A percentile compares a stretch with the other conserved stretches of the same genome.
These are phyloP conservation scores for Sebastes hubbsi DNA, from an alignment of 2,797 vertebrate species.

Conservation along the genomic window DNA sequence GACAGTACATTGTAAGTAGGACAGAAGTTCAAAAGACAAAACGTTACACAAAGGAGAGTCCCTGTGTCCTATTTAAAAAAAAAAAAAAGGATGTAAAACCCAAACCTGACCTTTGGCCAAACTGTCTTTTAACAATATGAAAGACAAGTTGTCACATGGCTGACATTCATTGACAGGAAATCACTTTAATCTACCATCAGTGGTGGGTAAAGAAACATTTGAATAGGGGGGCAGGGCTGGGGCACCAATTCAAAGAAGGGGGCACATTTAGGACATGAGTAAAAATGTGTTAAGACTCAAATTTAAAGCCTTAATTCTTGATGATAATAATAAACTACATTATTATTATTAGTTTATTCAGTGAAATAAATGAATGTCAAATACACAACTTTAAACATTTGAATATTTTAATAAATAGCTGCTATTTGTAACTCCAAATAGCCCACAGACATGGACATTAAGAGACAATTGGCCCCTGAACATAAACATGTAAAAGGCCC, in stretches of 20 bases:
- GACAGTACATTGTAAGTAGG: background rate
- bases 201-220: background rate
- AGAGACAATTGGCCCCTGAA: background rate
- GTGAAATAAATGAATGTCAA: background rate
- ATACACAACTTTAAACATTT: background rate
- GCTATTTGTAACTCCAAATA: background rate
- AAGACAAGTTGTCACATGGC: background rate
- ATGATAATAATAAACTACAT: background rate
- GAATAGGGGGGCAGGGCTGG: background rate
- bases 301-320: no score
- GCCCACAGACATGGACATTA: background rate
- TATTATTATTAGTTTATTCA: background rate
- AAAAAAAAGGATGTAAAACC: background rate
- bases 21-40: background rate
- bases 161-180: background rate
- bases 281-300: no score
- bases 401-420: background rate
- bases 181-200: background rate
- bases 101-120: background rate
- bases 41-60: background rate
- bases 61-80: background rate
- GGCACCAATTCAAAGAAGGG: background rate
- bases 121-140: background rate
- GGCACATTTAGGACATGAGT: no score
- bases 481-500: background rate